These are phyloP conservation scores for Cephalopholis sonnerati DNA, from an alignment of 2,113 vertebrate species.

Conservation along the genomic window DNA sequence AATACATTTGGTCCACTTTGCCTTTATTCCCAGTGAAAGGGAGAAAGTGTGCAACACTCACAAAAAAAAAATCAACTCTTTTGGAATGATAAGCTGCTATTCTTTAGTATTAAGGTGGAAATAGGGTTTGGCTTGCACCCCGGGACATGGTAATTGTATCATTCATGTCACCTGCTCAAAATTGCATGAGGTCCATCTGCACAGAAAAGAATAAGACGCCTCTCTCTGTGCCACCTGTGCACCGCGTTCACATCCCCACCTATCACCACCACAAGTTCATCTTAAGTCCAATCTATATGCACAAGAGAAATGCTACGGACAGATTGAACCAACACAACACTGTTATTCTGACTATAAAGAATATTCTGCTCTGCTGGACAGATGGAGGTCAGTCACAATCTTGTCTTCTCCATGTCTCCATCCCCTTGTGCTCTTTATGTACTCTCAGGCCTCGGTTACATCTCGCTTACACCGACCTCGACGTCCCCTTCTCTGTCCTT, in stretches of 20 bases:
- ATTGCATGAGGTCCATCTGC: constrained; percentile 69
- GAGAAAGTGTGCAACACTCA: constrained; percentile 11
- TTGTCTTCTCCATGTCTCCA: constrained; percentile 10
- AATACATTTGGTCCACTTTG: constrained; percentile 41
- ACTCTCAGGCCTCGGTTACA: constrained; percentile 13
- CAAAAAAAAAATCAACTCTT: constrained; percentile 25
- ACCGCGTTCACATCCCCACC: constrained; percentile 12
- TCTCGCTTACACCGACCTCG: constrained; percentile 33
- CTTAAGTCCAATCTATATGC: constrained; percentile 75
- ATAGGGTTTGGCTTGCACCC: constrained; percentile 51
- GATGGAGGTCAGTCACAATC: constrained; percentile 58
- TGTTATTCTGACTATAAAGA: constrained; percentile 55
- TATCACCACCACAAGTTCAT: constrained; percentile 49
- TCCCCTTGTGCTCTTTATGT: constrained; percentile 7
- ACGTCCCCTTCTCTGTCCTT: constrained; percentile 22
- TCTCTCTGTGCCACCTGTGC: constrained; percentile 66
- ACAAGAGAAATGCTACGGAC: constrained; percentile 63
- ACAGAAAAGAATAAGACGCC: constrained; percentile 52
- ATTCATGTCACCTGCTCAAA: constrained; percentile 57
- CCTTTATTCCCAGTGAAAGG: constrained; percentile 18
- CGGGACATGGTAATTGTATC: constrained; percentile 53
- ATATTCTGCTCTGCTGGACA: constrained; percentile 57
- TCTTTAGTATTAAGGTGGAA: constrained; percentile 55
- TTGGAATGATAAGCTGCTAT: constrained; percentile 35
- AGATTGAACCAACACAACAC: constrained; percentile 37